Base-by-base conservation (phyloP, 2,888 invertebrate genomes). In the Ecdyonurus torrentis region DNA sequence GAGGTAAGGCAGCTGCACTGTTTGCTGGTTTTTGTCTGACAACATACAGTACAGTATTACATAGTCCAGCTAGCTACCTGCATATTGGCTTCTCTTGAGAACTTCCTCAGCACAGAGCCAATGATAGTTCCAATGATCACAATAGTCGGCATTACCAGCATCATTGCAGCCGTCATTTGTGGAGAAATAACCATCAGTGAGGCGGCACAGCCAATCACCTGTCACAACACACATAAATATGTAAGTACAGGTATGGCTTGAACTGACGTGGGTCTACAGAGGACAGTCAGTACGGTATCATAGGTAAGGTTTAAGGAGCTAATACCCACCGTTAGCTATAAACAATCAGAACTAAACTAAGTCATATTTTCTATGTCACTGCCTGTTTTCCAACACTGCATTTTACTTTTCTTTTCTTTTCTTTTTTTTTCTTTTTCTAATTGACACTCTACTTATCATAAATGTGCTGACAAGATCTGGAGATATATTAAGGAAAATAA, bases 121-220 rank as follows among this genome's bases (percentile, higher is more conserved):
- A 95, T 81, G 63, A 88, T 77, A 0, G 90, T 85, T 58, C 96
- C 97, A n/a, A 87, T 81, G 20, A 84, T 78, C 65, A 97, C 88
- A 10, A 96, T 85, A 0, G 86, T 81, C 0, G 96, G 95, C 23
- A 97, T 83, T 63, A 91, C 86, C n/a, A 91, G 75, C 67, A 93
- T 74, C 63, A 95, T 91, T 53, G 91, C 77, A 0, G 83, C 81
- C 0, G 96, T 95, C 80, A 98, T 82, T 69, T 91, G 87, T 0
- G 95, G 93, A 0, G 96, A 96, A 71, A 98, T 89, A 53, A 90
- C 76, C 66, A 91, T 83, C 61, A 98, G 74, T 19, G 91, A 87
- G 20, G 85, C 78, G 0, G 87, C 80, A 66, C 89, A 89, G 0
- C 91, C 91, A n/a, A 83, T 72, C 1, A 77, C 75, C 77, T 79